Conservation (phyloP, 1,140 invertebrate species). For the Papilio glaucus region DNA sequence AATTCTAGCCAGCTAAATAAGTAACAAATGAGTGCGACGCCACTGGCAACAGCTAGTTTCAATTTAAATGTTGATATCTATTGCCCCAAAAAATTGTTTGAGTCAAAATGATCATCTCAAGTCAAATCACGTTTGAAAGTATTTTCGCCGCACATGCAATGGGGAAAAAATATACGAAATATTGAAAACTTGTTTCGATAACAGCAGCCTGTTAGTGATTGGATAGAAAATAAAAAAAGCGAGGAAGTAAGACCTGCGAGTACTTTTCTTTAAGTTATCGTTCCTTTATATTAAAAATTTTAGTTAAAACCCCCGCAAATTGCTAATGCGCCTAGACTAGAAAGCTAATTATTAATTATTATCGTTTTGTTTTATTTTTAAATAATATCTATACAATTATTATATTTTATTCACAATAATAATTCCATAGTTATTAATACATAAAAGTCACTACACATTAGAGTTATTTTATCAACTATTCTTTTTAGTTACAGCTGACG, state of each 20-base stretch:
- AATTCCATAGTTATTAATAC: too few relatives aligned
- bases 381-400: too few relatives aligned
- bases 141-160: constrained; percentile 30
- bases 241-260: background rate
- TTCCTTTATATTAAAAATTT: too few relatives aligned
- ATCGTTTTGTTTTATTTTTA: too few relatives aligned
- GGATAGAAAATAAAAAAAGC: background rate
- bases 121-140: constrained; percentile 24
- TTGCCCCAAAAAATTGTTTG: background rate
- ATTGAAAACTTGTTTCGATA: constrained; percentile 26
- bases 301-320: background rate
- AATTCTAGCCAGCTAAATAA: too few relatives aligned
- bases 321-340: background rate
- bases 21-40: too few relatives aligned
- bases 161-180: constrained; percentile 10
- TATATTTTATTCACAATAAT: too few relatives aligned
- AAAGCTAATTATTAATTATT: too few relatives aligned
- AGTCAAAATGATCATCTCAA: constrained; percentile 11
- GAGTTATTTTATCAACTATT: too few relatives aligned
- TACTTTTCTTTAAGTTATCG: background rate
- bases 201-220: constrained; percentile 8
- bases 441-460: too few relatives aligned
- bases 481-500: too few relatives aligned
- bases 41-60: too few relatives aligned
- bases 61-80: constrained; percentile 7